Percentiles rank a stretch among this genome's conserved stretches.
phyloP scores from a whole-genome alignment of 2,888 invertebrate genomes.

The Muscina levida region DNA sequence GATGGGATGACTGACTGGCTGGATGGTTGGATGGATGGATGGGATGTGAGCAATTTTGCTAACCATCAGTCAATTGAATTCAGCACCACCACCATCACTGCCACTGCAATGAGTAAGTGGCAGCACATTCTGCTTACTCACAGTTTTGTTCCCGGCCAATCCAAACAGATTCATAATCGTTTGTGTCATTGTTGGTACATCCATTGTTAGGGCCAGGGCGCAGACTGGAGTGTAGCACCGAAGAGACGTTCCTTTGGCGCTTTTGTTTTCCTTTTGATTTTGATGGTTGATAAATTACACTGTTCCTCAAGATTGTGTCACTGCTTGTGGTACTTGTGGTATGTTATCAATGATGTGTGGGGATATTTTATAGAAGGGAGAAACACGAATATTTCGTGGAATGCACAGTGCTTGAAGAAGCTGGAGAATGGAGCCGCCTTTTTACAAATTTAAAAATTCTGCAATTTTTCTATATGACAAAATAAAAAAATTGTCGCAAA shows the following conservation, averaged over 20 bases:
- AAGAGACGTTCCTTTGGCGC: background rate
- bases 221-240: conserved; percentile 22
- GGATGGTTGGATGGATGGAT: background rate
- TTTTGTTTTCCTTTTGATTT: conserved; percentile 25
- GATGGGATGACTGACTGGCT: background rate
- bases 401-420: conserved; percentile 46
- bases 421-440: too few species aligned
- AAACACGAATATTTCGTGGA: too few species aligned
- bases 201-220: background rate
- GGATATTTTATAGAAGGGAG: too few species aligned
- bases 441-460: too few species aligned
- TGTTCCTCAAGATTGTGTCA: conserved; percentile 40
- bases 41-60: conserved; percentile 33
- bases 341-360: background rate
- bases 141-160: background rate
- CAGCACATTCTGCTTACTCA: background rate
- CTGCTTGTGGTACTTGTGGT: conserved; percentile 13
- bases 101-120: too few species aligned
- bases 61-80: conserved; percentile 57
- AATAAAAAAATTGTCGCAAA: too few species aligned
- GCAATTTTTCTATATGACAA: too few species aligned
- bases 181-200: conserved; percentile 15
- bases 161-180: conserved; percentile 21
- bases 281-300: conserved; percentile 46
- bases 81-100: background rate